Evolutionary conservation across 1,140 invertebrate species (phyloP).

Genomic region (Saccostrea echinata): DNA sequence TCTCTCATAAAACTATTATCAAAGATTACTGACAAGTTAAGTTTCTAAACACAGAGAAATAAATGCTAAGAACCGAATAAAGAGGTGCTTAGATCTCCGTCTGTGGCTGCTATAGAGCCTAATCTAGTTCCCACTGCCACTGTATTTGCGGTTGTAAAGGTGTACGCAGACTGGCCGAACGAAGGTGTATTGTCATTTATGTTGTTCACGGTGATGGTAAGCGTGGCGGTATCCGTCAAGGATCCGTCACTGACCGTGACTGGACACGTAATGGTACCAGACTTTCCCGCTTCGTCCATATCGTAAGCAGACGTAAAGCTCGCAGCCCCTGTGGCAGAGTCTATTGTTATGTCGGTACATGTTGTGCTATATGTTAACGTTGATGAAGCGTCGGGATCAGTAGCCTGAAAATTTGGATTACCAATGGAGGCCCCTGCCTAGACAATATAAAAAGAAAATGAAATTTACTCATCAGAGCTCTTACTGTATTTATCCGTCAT

Average conservation of each 20-base stretch:
- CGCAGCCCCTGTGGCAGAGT: neutral
- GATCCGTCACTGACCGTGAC: slow-evolving; percentile 42
- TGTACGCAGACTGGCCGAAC: slow-evolving; percentile 46
- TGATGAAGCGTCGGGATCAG: slow-evolving; percentile 55
- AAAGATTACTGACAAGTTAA: no score
- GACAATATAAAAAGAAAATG: neutral
- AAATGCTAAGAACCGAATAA: slow-evolving; percentile 5
- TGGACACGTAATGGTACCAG: slow-evolving; percentile 37
- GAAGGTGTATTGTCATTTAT: slow-evolving; percentile 51
- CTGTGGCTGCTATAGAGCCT: slow-evolving; percentile 43
- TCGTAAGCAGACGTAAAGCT: slow-evolving; percentile 42
- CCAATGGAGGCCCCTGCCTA: slow-evolving; percentile 53
- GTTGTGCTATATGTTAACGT: slow-evolving; percentile 44
- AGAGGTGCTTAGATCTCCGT: slow-evolving; percentile 42
- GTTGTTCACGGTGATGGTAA: slow-evolving; percentile 40
- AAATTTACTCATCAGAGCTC: no score
- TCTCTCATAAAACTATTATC: no score
- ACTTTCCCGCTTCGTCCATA: slow-evolving; percentile 20
- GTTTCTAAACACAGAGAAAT: neutral
- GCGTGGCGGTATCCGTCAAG: slow-evolving; percentile 34
- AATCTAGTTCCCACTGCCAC: slow-evolving; percentile 20
- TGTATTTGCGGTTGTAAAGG: neutral
- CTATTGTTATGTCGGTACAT: slow-evolving; percentile 39
- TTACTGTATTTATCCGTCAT: no score
- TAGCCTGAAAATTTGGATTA: slow-evolving; percentile 35